Conservation (phyloP, 2,113 vertebrate genomes). For the Notothenia rossii region DNA sequence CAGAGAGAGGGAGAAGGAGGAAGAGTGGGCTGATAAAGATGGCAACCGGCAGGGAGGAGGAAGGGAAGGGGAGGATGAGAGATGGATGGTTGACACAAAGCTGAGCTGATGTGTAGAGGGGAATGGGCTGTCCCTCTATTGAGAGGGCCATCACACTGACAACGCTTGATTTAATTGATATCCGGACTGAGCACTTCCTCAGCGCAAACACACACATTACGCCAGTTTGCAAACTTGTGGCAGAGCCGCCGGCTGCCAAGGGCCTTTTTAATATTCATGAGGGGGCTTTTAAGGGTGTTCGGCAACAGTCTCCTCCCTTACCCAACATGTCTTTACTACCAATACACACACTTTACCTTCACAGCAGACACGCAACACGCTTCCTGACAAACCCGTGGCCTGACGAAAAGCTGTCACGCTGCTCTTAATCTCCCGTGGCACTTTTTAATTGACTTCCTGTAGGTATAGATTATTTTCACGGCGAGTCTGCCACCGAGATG, state of each 20-base stretch:
- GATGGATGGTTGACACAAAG: slow-evolving; percentile 98
- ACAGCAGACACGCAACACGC: slow-evolving; percentile 38
- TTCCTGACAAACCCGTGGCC: slow-evolving; percentile 79
- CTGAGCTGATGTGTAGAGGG: slow-evolving; percentile 88
- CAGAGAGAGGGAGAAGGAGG: slow-evolving; percentile 70
- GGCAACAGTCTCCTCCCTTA: slow-evolving; percentile 50
- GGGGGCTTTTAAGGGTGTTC: slow-evolving; percentile 78
- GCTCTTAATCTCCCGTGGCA: slow-evolving; percentile 94
- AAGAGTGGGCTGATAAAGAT: slow-evolving; percentile 65
- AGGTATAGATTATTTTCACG: slow-evolving; percentile 92
- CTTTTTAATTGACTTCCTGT: slow-evolving; percentile 96
- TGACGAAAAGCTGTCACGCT: slow-evolving; percentile 85
- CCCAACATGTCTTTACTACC: slow-evolving; percentile 67
- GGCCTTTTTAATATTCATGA: slow-evolving; percentile 82
- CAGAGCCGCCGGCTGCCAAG: slow-evolving; percentile 68
- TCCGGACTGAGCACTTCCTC: slow-evolving; percentile 87
- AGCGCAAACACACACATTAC: slow-evolving; percentile 94
- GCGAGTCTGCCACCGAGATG: slow-evolving; percentile 83
- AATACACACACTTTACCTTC: slow-evolving; percentile 64
- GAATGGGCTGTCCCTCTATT: slow-evolving; percentile 96
- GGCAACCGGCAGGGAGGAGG: slow-evolving; percentile 53
- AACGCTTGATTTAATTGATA: slow-evolving; percentile 95
- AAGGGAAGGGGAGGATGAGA: slow-evolving; percentile 65
- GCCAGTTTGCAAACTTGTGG: slow-evolving; percentile 95
- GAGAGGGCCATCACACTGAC: slow-evolving; percentile 92